These are phyloP conservation scores for Amazona guildingii DNA, from an alignment of 2,113 vertebrate genomes.

Conservation along the genomic window DNA sequence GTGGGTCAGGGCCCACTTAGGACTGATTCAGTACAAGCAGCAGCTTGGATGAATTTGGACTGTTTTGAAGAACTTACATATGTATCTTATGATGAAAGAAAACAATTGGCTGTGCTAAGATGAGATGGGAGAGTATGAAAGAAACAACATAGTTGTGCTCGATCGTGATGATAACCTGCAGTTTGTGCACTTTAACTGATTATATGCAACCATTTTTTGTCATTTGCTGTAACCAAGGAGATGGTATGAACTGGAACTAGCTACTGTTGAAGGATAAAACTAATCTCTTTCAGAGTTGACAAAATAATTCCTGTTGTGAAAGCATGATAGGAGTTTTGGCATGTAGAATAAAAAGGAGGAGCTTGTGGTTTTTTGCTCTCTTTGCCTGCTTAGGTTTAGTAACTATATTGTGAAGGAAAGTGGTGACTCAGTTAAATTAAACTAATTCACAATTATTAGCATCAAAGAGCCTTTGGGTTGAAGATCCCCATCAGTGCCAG, in stretches of 20 bases:
- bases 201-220: neutral
- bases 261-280: neutral
- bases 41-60: neutral
- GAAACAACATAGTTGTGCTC: neutral
- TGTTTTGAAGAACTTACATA: neutral
- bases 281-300: neutral
- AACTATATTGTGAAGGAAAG: neutral
- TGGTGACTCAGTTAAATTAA: neutral
- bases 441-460: neutral
- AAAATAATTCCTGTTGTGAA: conserved; percentile 30
- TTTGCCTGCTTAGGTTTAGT: neutral
- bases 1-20: neutral
- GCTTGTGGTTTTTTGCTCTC: neutral
- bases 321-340: conserved; percentile 9
- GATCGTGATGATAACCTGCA: neutral
- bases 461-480: neutral
- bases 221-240: neutral
- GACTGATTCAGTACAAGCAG: neutral
- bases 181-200: neutral
- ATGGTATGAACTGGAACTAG: neutral
- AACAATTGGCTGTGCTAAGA: neutral
- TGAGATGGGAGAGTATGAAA: neutral
- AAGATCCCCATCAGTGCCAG: neutral
- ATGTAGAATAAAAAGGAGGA: neutral
- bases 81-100: neutral